Percentiles rank a stretch among this genome's conserved stretches.
These are phyloP conservation scores for Thrips palmi DNA, from an alignment of 1,140 invertebrate genomes.

Conservation along the genomic window DNA sequence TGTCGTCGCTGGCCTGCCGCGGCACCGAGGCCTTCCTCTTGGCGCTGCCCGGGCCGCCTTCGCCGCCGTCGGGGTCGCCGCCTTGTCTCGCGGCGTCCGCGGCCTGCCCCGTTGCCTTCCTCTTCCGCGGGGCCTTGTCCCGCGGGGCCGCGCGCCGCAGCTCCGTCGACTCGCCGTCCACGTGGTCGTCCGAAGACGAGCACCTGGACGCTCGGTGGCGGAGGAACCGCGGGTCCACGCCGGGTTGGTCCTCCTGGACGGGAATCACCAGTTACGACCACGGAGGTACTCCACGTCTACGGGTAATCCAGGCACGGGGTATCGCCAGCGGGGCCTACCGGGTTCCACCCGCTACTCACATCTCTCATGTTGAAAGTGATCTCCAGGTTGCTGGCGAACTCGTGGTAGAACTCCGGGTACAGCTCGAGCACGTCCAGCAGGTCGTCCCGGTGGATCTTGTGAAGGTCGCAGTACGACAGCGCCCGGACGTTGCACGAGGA, in stretches of 20 bases:
- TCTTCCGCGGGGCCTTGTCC: too few species aligned
- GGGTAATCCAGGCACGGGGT: background rate
- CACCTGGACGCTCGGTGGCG: conserved; percentile 18
- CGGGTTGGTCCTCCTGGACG: conserved; percentile 44
- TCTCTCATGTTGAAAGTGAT: conserved; percentile 94
- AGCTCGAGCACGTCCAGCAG: conserved; percentile 91
- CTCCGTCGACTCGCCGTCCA: too few species aligned
- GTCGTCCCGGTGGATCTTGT: conserved; percentile 92
- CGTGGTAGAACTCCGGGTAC: conserved; percentile 90
- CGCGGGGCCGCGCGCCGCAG: too few species aligned
- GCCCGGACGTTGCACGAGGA: conserved; percentile 95
- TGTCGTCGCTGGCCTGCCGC: too few species aligned
- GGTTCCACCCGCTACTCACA: conserved; percentile 34
- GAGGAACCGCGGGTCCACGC: conserved; percentile 33
- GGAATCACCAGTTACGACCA: background rate
- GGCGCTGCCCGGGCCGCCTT: too few species aligned
- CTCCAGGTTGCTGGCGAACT: conserved; percentile 84
- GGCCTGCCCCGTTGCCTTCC: too few species aligned
- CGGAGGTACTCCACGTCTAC: background rate
- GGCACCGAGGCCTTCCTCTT: too few species aligned
- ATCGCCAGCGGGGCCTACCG: background rate
- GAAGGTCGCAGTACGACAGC: conserved; percentile 97
- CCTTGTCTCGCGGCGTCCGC: too few species aligned
- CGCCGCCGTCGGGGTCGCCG: too few species aligned
- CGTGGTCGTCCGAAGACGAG: background rate